phyloP scores from a whole-genome alignment of 2,113 vertebrate species.

The Lampris incognitus region DNA sequence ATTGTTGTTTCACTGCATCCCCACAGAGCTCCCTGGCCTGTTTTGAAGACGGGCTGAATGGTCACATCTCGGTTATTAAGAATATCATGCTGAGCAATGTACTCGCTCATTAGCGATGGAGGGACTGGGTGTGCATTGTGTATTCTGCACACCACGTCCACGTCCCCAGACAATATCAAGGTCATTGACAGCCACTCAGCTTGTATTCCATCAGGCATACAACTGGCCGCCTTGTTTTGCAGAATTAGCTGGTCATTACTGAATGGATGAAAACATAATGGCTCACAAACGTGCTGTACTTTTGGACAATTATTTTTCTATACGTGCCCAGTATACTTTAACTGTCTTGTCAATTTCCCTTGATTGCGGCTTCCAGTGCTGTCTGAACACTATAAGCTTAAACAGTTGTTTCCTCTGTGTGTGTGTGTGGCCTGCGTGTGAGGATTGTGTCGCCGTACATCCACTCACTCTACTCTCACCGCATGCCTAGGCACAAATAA shows the following conservation, averaged over 20 bases:
- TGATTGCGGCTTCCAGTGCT: constrained; percentile 27
- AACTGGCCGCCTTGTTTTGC: constrained; percentile 28
- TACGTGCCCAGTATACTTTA: constrained; percentile 8
- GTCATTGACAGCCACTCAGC: constrained; percentile 33
- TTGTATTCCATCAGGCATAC: constrained; percentile 40
- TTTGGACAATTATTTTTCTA: constrained; percentile 16
- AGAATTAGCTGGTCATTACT: constrained; percentile 55
- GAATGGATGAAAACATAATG: constrained; percentile 35
- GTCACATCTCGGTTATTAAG: constrained; percentile 57
- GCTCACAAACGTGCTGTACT: constrained; percentile 22
- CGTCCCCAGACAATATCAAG: constrained; percentile 47
- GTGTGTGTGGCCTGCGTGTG: background rate
- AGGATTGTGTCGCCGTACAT: constrained; percentile 7
- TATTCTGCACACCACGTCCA: background rate
- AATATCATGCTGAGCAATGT: constrained; percentile 52
- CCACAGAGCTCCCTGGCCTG: constrained; percentile 5
- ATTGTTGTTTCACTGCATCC: too few species aligned
- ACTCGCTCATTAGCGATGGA: constrained; percentile 50
- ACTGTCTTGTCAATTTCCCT: constrained; percentile 23
- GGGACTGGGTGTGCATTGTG: constrained; percentile 44
- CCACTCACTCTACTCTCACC: constrained; percentile 2
- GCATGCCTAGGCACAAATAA: constrained; percentile 44
- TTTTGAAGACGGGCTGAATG: constrained; percentile 7
- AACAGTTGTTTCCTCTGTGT: constrained; percentile 24
- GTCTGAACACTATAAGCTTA: constrained; percentile 11